Conservation (phyloP, 1,140 invertebrate genomes). For the Neodiprion lecontei region DNA sequence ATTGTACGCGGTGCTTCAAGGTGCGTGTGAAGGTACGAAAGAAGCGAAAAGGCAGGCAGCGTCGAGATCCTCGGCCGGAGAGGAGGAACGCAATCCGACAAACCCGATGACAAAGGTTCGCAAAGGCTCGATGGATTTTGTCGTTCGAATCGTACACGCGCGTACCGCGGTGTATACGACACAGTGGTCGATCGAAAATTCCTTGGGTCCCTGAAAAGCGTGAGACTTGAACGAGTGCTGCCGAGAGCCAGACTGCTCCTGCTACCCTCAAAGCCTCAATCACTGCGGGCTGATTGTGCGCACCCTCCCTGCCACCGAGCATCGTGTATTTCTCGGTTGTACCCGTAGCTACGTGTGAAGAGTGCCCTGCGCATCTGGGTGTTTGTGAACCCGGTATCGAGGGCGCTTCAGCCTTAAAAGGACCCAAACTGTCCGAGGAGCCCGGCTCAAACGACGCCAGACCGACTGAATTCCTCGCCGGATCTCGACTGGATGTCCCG, state of each 20-base stretch:
- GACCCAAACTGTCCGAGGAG: constrained; percentile 10
- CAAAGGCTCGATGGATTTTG: background rate
- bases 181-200: constrained; percentile 18
- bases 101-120: constrained; percentile 12
- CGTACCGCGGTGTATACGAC: background rate
- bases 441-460: background rate
- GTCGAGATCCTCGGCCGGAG: background rate
- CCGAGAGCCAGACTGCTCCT: constrained; percentile 27
- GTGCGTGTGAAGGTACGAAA: background rate
- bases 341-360: background rate
- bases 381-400: background rate
- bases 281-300: constrained; percentile 51
- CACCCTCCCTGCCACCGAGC: constrained; percentile 34
- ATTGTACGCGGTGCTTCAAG: no score
- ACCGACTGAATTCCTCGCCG: background rate
- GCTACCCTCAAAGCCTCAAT: constrained; percentile 50
- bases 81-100: constrained; percentile 1
- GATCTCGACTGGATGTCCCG: background rate
- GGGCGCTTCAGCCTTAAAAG: constrained; percentile 5
- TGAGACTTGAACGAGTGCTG: constrained; percentile 41
- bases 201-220: constrained; percentile 33
- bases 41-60: background rate
- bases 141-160: background rate
- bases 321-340: background rate
- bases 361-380: constrained; percentile 10